Evolutionary conservation across 2,113 vertebrate genomes (phyloP).

Genomic region (Paraplagusia blochii): DNA sequence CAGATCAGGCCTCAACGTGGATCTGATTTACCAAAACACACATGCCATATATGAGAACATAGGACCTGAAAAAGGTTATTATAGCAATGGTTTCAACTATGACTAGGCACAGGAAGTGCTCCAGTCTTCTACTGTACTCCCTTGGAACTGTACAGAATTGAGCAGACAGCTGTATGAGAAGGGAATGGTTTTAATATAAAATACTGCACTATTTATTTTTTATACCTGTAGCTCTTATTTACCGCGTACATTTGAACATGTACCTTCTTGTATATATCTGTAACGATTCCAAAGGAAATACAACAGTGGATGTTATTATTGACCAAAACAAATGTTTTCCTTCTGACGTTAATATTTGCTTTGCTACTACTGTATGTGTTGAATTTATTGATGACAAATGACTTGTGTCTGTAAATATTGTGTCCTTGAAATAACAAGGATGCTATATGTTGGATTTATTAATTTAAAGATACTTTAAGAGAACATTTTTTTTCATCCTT

Average conservation of each 20-base stretch:
- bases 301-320: not conserved
- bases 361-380: conserved; percentile 33
- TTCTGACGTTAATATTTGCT: conserved; percentile 19
- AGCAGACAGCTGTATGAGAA: conserved; percentile 22
- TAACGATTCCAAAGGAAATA: too few species aligned
- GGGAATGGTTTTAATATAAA: conserved; percentile 15
- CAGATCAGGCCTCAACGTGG: conserved; percentile 83
- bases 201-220: conserved; percentile 37
- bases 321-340: conserved; percentile 20
- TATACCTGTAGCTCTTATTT: not conserved
- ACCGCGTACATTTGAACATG: conserved; percentile 15
- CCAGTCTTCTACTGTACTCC: conserved; percentile 1
- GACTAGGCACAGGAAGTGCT: conserved; percentile 2
- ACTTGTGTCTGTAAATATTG: conserved; percentile 15
- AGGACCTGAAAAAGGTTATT: conserved; percentile 39
- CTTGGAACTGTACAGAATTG: not conserved
- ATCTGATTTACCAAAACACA: conserved; percentile 92
- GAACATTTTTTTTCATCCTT: conserved; percentile 23
- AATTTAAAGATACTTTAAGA: too few species aligned
- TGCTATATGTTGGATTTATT: not conserved
- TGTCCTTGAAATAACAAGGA: conserved; percentile 19
- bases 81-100: conserved; percentile 13
- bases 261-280: conserved; percentile 53
- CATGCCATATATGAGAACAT: conserved; percentile 87
- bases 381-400: conserved; percentile 13